Percentiles rank a stretch among this genome's conserved stretches.
These are phyloP conservation scores for Chiridota heheva DNA, from an alignment of 35 echinoderm and acorn worm genomes.

Conservation along the genomic window DNA sequence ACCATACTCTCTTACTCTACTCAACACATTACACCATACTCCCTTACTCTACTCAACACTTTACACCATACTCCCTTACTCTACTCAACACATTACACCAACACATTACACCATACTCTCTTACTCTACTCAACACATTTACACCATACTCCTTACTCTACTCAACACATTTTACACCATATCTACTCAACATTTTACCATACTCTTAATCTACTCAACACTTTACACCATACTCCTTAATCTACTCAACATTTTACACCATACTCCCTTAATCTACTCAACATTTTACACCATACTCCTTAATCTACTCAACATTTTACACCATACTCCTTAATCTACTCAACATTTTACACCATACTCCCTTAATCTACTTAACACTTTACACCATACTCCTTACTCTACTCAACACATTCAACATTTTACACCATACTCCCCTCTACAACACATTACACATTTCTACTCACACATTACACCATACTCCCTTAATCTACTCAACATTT, in stretches of 20 bases:
- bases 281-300: too few species aligned
- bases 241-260: constrained; percentile 46
- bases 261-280: constrained; percentile 37
- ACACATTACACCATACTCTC: neutral
- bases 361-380: constrained; percentile 40
- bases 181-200: too few species aligned
- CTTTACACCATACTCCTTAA: constrained; percentile 19
- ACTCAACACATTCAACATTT: too few species aligned
- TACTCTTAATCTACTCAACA: too few species aligned
- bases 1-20: neutral
- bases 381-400: constrained; percentile 26
- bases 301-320: too few species aligned
- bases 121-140: too few species aligned
- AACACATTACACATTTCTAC: constrained; percentile 39
- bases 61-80: neutral
- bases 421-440: too few species aligned
- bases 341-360: constrained; percentile 47
- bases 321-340: constrained; percentile 26
- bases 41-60: constrained; percentile 25
- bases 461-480: constrained; percentile 23
- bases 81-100: too few species aligned
- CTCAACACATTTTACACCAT: constrained; percentile 1
- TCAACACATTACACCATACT: too few species aligned
- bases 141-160: too few species aligned
- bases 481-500: constrained; percentile 47